Evolutionary conservation across 2,888 invertebrate species (phyloP), one percentile per base, ranked within the genome.

Genomic region (Drosophila nr. perissopoda): DNA sequence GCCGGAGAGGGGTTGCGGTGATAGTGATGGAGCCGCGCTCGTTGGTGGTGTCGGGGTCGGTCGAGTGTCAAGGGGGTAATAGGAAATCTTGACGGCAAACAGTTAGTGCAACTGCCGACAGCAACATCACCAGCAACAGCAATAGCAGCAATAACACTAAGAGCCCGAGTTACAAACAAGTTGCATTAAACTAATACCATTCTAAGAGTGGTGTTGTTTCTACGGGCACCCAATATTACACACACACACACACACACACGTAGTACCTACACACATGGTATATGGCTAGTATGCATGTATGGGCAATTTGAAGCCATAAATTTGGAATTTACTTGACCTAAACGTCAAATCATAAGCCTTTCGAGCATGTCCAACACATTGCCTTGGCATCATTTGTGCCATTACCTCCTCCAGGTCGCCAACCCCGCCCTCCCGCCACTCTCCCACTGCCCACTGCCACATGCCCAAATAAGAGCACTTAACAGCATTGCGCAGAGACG

Each of bases 401-500:
- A 29, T 29, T 51, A 57, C 42, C 16, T 40, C 38, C 16, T 16
- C 29, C 29, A 58, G 48, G 42, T 49, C 52, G 27, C 52, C 11
- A 36, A 10, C 8, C 3, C 13, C 27, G 49, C 25, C 38, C 21
- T 66, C 5, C 5, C n/a, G 6, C 3, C 40, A 21, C 4, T 7
- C 25, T 0, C 10, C 29, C 16, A 7, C 13, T 21, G 46, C 7
- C 21, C 21, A 16, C 16, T 46, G 46, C 46, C 25, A 16, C 25
- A 46, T 46, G 46, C 7, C 46, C 46, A 16, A 46, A 25, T 2
- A 72, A 65, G 60, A 73, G 73, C 73, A 75, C 73, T 77, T 77
- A 68, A 81, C 58, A 63, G 67, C 71, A 68, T 65, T 83, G 81
- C 79, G 56, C 69, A 63, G 67, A 66, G 58, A 62, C 65, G 67